Base-by-base conservation (phyloP, 2,888 invertebrate species). In the Meganola albula region DNA sequence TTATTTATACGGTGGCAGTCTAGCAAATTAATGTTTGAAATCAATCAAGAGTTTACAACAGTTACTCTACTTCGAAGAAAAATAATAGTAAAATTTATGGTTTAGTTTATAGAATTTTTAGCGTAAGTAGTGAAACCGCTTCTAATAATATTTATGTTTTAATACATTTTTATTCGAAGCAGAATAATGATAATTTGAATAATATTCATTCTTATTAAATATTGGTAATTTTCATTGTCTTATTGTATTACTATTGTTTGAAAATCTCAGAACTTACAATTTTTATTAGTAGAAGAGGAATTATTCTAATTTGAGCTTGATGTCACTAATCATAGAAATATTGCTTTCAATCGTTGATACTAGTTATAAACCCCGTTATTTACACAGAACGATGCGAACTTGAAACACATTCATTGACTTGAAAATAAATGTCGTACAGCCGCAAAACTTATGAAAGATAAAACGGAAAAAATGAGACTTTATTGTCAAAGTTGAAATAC, bases 221-320 rank as follows among this genome's bases (percentile, higher is more conserved):
- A 42, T 31, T 40, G 24, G 37, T 28, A 40, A 45, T 46, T 5
- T 37, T 46, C 29, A 26, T 33, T 31, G 24, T 37, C 34, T 50
- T 42, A 50, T 20, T 28, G 33, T 46, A 51, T 30, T 21, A 13
- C 27, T 44, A 41, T 44, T 44, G 34, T 27, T 46, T 43, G 34
- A 31, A 55, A 39, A 44, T 9, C 37, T 25, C 38, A 35, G 26
- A 44, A 37, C 28, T 36, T 41, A 51, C 30, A 53, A 52, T 53
- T 62, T 66, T 65, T 63, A 68, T 67, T 62, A 63, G 58, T 58
- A 67, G 59, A 61, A 51, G 54, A 63, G 61, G n/a, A 58, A 49
- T 62, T 62, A 69, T 38, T 60, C 69, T 80, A 78, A 73, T 65
- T 83, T 83, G 84, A 83, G 83, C 83, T 69, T 63, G 51, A 61